Percentiles rank a stretch among this genome's conserved stretches.
These are phyloP conservation scores for Eristalis tenax DNA, from an alignment of 2,888 invertebrate species.

Conservation along the genomic window DNA sequence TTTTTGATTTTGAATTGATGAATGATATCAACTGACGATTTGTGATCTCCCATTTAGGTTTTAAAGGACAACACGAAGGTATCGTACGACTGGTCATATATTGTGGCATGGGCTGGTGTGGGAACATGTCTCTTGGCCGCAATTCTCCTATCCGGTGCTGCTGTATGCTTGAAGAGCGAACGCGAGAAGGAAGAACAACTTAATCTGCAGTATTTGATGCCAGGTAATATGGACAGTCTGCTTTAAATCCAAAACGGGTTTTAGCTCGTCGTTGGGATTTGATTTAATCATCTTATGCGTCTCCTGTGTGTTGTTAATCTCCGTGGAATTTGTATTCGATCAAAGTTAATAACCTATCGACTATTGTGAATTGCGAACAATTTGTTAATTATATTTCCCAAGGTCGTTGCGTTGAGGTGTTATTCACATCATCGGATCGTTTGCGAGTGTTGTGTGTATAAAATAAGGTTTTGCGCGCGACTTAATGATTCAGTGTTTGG, in stretches of 20 bases:
- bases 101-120: constrained; percentile 98
- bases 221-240: constrained; percentile 85
- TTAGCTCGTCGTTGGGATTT: too few relatives aligned
- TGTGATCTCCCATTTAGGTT: constrained; percentile 84
- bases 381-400: not conserved
- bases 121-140: constrained; percentile 94
- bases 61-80: constrained; percentile 92
- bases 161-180: constrained; percentile 96
- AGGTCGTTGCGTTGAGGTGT: too few relatives aligned
- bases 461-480: too few relatives aligned
- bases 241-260: not conserved
- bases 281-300: too few relatives aligned
- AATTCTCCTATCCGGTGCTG: constrained; percentile 95
- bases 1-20: not conserved
- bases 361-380: not conserved
- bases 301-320: not conserved
- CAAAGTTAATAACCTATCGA: not conserved
- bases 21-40: not conserved
- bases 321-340: not conserved
- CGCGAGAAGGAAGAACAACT: constrained; percentile 96
- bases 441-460: too few relatives aligned
- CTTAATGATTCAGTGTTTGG: too few relatives aligned
- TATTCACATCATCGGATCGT: too few relatives aligned
- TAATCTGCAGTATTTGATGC: constrained; percentile 99
- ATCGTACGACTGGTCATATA: constrained; percentile 98